These are phyloP conservation scores for Lordiphosa andalusiaca DNA, from an alignment of 2,888 invertebrate genomes.

Conservation along the genomic window DNA sequence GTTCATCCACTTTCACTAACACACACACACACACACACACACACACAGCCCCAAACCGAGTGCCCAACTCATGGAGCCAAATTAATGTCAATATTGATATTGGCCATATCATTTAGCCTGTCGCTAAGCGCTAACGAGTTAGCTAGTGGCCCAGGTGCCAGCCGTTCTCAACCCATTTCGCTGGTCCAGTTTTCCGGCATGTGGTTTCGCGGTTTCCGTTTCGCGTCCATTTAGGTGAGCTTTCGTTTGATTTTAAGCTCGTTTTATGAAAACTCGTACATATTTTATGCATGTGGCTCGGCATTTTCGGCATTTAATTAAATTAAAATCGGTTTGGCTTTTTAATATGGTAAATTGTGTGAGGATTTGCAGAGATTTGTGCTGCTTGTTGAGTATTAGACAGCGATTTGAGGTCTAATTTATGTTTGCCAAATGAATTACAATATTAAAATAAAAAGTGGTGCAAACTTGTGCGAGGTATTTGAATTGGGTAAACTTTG, in stretches of 20 bases:
- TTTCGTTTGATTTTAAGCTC: slow-evolving; percentile 7
- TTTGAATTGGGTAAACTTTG: no score
- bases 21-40: no score
- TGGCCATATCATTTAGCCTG: slow-evolving; percentile 55
- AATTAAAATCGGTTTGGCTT: slow-evolving; percentile 37
- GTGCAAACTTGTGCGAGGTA: background rate
- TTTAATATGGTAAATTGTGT: slow-evolving; percentile 16
- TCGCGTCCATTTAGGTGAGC: slow-evolving; percentile 30
- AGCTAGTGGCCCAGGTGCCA: slow-evolving; percentile 37
- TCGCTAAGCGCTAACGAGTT: slow-evolving; percentile 59
- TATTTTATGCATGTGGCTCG: slow-evolving; percentile 3
- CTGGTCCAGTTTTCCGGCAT: slow-evolving; percentile 57
- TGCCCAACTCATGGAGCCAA: slow-evolving; percentile 12
- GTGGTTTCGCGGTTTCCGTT: slow-evolving; percentile 56
- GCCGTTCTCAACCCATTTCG: background rate
- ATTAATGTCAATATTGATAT: slow-evolving; percentile 72
- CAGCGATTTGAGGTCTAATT: slow-evolving; percentile 37
- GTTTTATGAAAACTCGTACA: slow-evolving; percentile 6
- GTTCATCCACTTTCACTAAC: no score
- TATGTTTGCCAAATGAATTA: slow-evolving; percentile 10
- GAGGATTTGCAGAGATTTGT: slow-evolving; percentile 39
- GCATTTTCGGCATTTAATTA: slow-evolving; percentile 41
- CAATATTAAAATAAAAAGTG: slow-evolving; percentile 35
- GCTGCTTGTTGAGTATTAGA: slow-evolving; percentile 25
- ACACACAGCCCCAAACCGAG: no score